Conservation (phyloP, 2,113 vertebrate species). For the Charadrius vociferus region DNA sequence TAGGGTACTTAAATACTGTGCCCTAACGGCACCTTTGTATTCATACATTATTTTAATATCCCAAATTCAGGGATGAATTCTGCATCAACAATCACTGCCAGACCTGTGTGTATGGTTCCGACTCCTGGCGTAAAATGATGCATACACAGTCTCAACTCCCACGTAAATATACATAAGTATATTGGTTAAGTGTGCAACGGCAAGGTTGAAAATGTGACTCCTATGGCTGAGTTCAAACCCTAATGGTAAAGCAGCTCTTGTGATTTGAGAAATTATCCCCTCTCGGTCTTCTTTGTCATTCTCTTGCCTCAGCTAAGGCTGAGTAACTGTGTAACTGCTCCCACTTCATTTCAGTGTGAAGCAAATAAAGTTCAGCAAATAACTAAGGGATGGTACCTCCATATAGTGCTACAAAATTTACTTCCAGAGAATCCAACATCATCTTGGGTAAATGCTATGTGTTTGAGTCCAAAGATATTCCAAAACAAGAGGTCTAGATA, state of each 20-base stretch:
- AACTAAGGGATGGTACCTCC: not conserved
- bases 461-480: not conserved
- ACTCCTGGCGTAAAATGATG: not conserved
- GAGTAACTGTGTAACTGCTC: not conserved
- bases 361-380: not conserved
- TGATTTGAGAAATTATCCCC: not conserved
- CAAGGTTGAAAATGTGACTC: not conserved
- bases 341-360: not conserved
- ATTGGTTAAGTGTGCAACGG: not conserved
- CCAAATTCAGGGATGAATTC: not conserved
- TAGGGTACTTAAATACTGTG: not conserved
- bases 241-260: not conserved
- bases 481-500: not conserved
- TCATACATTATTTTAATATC: not conserved
- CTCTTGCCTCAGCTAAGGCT: not conserved
- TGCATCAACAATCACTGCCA: not conserved
- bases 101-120: accelerated
- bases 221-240: not conserved
- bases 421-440: not conserved
- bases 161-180: not conserved
- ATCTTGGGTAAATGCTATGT: not conserved
- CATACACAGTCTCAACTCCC: not conserved
- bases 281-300: not conserved
- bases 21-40: not conserved
- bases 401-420: not conserved